Evolutionary conservation across 1,140 invertebrate genomes (phyloP).

Genomic region (Drosophila kohkoa): DNA sequence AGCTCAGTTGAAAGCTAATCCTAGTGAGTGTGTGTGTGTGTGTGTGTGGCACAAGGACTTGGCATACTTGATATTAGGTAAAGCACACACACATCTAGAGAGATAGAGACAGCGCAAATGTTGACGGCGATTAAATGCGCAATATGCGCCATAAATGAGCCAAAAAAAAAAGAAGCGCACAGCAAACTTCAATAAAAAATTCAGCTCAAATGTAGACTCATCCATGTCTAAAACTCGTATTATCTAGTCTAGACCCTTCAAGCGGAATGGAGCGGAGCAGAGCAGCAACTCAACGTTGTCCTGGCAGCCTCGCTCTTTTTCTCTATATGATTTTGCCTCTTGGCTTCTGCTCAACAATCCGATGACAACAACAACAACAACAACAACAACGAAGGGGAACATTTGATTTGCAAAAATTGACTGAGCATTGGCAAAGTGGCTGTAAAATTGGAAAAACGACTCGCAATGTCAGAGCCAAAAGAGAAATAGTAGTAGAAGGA

Average conservation of each 20-base stretch:
- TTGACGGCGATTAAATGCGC: slow-evolving; percentile 78
- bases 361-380: slow-evolving; percentile 34
- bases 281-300: slow-evolving; percentile 31
- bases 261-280: slow-evolving; percentile 49
- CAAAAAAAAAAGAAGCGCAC: slow-evolving; percentile 67
- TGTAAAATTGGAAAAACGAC: slow-evolving; percentile 73
- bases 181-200: slow-evolving; percentile 66
- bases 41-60: slow-evolving; percentile 23
- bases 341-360: slow-evolving; percentile 27
- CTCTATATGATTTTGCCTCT: slow-evolving; percentile 7
- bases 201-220: slow-evolving; percentile 24
- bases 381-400: slow-evolving; percentile 34
- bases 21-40: slow-evolving; percentile 34
- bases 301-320: slow-evolving; percentile 46
- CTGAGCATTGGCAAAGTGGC: slow-evolving; percentile 79
- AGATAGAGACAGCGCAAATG: slow-evolving; percentile 39
- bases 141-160: slow-evolving; percentile 81
- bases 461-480: slow-evolving; percentile 15
- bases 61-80: slow-evolving; percentile 31
- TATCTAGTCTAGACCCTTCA: slow-evolving; percentile 48
- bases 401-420: slow-evolving; percentile 82
- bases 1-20: slow-evolving; percentile 47
- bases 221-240: slow-evolving; percentile 14
- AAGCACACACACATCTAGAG: slow-evolving; percentile 20
- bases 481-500: background rate